A percentile compares a stretch with the other conserved stretches of the same genome.
phyloP scores from a whole-genome alignment of 2,888 invertebrate genomes.

The Parelbella ahira region DNA sequence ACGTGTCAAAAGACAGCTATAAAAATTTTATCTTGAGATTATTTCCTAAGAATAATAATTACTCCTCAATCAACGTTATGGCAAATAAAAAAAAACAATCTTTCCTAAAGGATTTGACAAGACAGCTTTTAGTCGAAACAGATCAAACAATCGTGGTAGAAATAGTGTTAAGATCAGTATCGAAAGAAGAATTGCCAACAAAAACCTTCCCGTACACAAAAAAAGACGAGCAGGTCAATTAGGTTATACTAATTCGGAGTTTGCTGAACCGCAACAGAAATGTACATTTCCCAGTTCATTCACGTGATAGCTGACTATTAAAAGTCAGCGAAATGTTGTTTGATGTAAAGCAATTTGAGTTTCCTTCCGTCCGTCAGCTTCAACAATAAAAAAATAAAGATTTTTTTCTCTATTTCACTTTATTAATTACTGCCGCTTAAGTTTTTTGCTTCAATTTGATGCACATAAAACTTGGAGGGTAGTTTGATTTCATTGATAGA shows the following conservation, averaged over 20 bases:
- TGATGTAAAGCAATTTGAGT: conserved; percentile 23
- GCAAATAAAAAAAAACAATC: too few species aligned
- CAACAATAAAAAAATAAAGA: conserved; percentile 12
- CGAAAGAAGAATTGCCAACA: too few species aligned
- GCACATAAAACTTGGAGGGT: conserved; percentile 4
- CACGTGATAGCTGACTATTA: conserved; percentile 25
- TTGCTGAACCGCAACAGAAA: conserved; percentile 19
- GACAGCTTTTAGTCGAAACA: too few species aligned
- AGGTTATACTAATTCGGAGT: conserved; percentile 24
- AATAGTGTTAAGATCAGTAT: too few species aligned
- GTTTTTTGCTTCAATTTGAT: not conserved
- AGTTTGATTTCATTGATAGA: too few species aligned
- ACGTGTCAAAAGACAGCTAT: too few species aligned
- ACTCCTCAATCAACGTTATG: too few species aligned
- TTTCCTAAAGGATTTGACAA: too few species aligned
- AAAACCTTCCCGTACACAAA: too few species aligned
- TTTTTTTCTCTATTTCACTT: conserved; percentile 12
- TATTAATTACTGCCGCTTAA: conserved; percentile 17
- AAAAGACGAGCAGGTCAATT: conserved; percentile 18
- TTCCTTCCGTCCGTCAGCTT: conserved; percentile 24
- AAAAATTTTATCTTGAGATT: too few species aligned
- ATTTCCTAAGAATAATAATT: too few species aligned
- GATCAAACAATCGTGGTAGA: too few species aligned
- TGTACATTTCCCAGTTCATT: conserved; percentile 21
- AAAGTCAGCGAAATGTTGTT: conserved; percentile 21